Base-by-base conservation (phyloP, 2,113 vertebrate species). In the Zeus faber region DNA sequence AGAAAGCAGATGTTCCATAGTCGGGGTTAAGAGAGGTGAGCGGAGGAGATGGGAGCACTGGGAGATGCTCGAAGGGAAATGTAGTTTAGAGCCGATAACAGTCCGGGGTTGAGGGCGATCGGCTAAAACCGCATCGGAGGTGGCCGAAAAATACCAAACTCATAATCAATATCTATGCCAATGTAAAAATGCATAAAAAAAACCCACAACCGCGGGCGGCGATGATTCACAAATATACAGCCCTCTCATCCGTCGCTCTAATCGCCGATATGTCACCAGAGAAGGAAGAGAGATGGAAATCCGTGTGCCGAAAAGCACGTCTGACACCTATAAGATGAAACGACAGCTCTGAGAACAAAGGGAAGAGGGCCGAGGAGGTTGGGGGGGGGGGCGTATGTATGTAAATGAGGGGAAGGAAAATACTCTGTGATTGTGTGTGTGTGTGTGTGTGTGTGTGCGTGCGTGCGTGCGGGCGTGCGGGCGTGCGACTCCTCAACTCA, bases 1-100 rank as follows among this genome's bases (percentile, higher is more conserved):
- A 65, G 70, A 85, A 84, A 84, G 76, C 85, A 87, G 80, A 84
- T 87, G 85, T 80, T 83, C 67, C 64, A 24, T 58, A 52, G 60
- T 76, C 48, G 22, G 71, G 85, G 83, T 87, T 85, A 83, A 83
- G 60, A 77, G 80, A 84, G 83, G 78, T 87, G 80, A 84, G 67
- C 55, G 75, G 58, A 61, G 9, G 68, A 58, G 35, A 67, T 67
- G 51, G 73, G 72, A 72, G 78, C 64, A 70, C 70, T 72, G 24
- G 63, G 61, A 77, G 67, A 60, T 4, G 29, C 67, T 54, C 60
- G 40, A 31, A 72, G 74, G 72, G 58, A 80, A 49, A 58, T 79
- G 76, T 67, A 64, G 61, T 72, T 77, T 40, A 50, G 31, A 13
- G 23, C 54, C 13, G 25, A 67, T 80, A 49, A 59, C 26, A 66